These are phyloP conservation scores for Pygmarrhopalites habei DNA, from an alignment of 1,140 invertebrate genomes.

Conservation along the genomic window DNA sequence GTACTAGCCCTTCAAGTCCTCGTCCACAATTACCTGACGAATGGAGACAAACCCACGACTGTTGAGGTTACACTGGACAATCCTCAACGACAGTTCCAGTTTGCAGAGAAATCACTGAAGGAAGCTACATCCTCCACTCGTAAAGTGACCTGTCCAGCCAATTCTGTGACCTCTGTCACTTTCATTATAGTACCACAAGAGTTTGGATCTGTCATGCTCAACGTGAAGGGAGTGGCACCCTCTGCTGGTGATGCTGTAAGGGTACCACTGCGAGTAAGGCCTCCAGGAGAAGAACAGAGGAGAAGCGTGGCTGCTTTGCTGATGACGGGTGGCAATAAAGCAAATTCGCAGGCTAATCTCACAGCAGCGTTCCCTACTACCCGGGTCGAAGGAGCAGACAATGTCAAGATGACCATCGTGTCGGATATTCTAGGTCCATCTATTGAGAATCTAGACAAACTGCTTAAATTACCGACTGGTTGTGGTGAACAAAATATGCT, in stretches of 20 bases:
- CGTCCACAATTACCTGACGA: conserved; percentile 61
- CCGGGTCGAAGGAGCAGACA: conserved; percentile 59
- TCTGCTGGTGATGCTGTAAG: conserved; percentile 22
- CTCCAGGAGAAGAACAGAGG: conserved; percentile 7
- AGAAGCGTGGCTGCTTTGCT: conserved; percentile 10
- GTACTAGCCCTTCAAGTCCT: conserved; percentile 54
- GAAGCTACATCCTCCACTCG: not conserved
- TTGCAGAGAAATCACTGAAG: conserved; percentile 7
- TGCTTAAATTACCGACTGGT: conserved; percentile 75
- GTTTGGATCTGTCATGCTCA: conserved; percentile 49
- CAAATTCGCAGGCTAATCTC: not conserved
- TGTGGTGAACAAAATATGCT: conserved; percentile 94
- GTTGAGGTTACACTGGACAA: conserved; percentile 18
- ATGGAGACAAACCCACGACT: not conserved
- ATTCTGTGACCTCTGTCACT: conserved; percentile 8
- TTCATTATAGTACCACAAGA: conserved; percentile 16
- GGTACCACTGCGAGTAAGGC: conserved; percentile 18
- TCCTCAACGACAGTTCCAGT: conserved; percentile 12
- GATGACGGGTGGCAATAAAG: not conserved
- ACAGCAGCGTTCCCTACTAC: conserved; percentile 10
- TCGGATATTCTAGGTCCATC: conserved; percentile 66
- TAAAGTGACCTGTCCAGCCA: not conserved
- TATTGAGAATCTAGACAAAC: conserved; percentile 63
- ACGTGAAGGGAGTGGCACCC: conserved; percentile 49
- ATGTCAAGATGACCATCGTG: conserved; percentile 63